Percentiles rank a stretch among this genome's conserved stretches.
phyloP scores from a whole-genome alignment of 2,113 vertebrate species.

The Prionailurus bengalensis region DNA sequence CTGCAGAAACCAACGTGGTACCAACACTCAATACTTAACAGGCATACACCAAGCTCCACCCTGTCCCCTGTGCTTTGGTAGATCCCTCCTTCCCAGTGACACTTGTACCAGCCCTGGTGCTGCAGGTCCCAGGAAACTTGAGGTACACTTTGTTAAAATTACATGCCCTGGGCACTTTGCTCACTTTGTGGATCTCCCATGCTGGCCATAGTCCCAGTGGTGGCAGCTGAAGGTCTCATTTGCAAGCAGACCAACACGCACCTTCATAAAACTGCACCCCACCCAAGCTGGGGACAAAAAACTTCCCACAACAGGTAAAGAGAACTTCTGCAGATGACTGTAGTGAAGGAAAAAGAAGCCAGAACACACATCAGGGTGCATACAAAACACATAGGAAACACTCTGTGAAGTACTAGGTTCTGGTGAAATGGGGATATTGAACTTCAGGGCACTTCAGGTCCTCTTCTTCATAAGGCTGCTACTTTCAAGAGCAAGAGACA shows the following conservation, averaged over 20 bases:
- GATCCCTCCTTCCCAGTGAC: not conserved
- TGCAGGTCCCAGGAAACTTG: not conserved
- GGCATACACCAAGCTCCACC: not conserved
- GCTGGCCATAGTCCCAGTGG: not conserved
- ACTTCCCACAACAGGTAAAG: not conserved
- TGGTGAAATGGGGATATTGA: not conserved
- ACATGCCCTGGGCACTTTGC: not conserved
- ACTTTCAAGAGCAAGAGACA: not conserved
- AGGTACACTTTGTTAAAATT: not conserved
- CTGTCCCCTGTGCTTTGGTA: not conserved
- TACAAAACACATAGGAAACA: not conserved
- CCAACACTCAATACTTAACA: not conserved
- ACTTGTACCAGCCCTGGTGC: not conserved
- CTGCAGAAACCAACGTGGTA: not conserved
- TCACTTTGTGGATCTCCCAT: not conserved
- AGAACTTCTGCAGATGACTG: not conserved
- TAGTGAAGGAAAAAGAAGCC: not conserved
- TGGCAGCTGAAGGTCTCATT: not conserved
- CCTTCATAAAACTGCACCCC: not conserved
- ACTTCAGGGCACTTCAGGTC: not conserved
- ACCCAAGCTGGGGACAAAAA: not conserved
- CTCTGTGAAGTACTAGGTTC: not conserved
- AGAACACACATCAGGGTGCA: not conserved
- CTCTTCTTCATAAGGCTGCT: not conserved
- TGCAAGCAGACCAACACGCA: not conserved